A percentile compares a stretch with the other conserved stretches of the same genome.
phyloP scores from a whole-genome alignment of 1,140 invertebrate genomes.

The Metaphire vulgaris region DNA sequence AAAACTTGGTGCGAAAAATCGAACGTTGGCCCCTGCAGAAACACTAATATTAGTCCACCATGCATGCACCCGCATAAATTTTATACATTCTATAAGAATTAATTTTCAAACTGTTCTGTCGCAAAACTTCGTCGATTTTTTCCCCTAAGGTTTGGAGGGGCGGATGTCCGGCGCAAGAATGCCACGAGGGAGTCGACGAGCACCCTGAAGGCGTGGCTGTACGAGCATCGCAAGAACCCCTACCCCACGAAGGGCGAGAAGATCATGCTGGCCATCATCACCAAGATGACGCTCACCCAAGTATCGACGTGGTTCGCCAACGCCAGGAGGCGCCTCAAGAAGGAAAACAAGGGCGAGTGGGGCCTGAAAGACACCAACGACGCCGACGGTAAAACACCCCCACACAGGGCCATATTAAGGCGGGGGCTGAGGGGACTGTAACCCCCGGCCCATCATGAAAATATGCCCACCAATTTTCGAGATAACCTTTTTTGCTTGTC shows the following conservation, averaged over 20 bases:
- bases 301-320: conserved; percentile 53
- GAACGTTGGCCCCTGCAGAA: too few relatives aligned
- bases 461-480: too few relatives aligned
- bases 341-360: conserved; percentile 20
- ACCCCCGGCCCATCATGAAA: too few relatives aligned
- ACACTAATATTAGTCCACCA: too few relatives aligned
- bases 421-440: too few relatives aligned
- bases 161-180: conserved; percentile 82
- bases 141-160: conserved; percentile 26
- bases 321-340: conserved; percentile 14
- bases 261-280: conserved; percentile 96
- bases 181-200: conserved; percentile 91
- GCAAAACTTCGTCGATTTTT: too few relatives aligned
- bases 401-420: too few relatives aligned
- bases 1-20: too few relatives aligned
- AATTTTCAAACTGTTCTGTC: too few relatives aligned
- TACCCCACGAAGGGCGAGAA: conserved; percentile 99
- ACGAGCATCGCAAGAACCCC: conserved; percentile 97
- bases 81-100: too few relatives aligned
- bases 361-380: not conserved
- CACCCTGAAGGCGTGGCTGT: conserved; percentile 92
- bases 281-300: conserved; percentile 97
- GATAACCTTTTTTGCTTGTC: too few relatives aligned
- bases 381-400: conserved; percentile 13
- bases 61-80: too few relatives aligned